A percentile compares a stretch with the other conserved stretches of the same genome.
These are phyloP conservation scores for Pycnomerus fuliginosus DNA, from an alignment of 2,888 invertebrate species.

Conservation along the genomic window DNA sequence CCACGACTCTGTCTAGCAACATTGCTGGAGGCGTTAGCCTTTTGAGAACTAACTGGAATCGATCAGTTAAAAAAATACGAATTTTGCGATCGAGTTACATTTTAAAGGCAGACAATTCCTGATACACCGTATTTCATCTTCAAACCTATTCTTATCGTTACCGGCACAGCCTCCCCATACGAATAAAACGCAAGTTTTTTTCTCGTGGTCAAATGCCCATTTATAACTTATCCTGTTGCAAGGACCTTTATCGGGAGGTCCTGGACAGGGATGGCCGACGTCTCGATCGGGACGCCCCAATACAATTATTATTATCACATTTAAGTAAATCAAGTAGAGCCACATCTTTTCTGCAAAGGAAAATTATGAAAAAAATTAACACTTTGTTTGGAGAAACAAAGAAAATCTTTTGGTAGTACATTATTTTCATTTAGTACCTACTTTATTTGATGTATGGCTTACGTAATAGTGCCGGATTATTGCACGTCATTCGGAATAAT, in stretches of 20 bases:
- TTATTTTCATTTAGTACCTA: background rate
- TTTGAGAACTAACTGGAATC: slow-evolving; percentile 15
- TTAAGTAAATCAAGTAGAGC: slow-evolving; percentile 20
- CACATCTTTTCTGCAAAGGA: slow-evolving; percentile 26
- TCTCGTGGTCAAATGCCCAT: slow-evolving; percentile 64
- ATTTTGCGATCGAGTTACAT: slow-evolving; percentile 49
- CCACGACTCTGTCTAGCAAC: slow-evolving; percentile 75
- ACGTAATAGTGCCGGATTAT: too few relatives aligned
- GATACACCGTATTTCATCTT: slow-evolving; percentile 66
- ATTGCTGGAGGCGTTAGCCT: slow-evolving; percentile 15
- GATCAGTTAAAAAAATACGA: slow-evolving; percentile 2
- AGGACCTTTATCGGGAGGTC: slow-evolving; percentile 49
- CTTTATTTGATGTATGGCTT: too few relatives aligned
- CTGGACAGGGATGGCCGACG: slow-evolving; percentile 52
- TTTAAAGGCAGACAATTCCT: slow-evolving; percentile 63
- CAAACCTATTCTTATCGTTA: slow-evolving; percentile 66
- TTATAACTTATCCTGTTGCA: slow-evolving; percentile 67
- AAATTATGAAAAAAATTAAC: background rate
- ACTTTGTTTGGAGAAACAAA: background rate
- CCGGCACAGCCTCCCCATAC: slow-evolving; percentile 71
- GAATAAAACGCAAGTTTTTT: slow-evolving; percentile 62
- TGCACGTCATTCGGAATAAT: too few relatives aligned
- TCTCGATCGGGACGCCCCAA: slow-evolving; percentile 31
- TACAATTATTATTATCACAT: slow-evolving; percentile 22
- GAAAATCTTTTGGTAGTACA: background rate